Conservation (phyloP, 2,797 vertebrate species). For the Florisuga fusca region DNA sequence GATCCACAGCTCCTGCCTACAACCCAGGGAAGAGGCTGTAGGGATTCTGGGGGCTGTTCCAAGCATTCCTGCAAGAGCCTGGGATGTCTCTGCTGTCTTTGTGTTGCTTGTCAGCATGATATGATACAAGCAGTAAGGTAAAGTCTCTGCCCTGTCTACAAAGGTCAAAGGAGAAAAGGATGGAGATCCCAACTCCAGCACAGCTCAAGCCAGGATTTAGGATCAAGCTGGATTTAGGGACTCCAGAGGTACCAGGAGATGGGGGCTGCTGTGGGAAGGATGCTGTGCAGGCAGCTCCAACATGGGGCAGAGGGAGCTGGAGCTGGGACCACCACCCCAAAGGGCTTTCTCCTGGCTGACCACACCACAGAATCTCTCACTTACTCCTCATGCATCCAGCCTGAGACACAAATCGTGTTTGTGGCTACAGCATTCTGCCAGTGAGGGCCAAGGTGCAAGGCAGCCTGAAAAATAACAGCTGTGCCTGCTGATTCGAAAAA, state of each 20-base stretch:
- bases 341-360: neutral
- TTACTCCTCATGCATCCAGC: neutral
- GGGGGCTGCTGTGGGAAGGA: neutral
- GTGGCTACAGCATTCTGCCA: neutral
- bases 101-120: accelerated
- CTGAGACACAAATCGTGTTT: neutral
- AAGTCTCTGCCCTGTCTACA: neutral
- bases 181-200: neutral
- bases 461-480: neutral
- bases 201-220: too few relatives aligned
- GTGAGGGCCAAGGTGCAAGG: neutral
- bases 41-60: accelerated
- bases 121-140: neutral
- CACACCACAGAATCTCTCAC: neutral
- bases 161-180: neutral
- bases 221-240: too few relatives aligned
- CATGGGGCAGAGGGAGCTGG: neutral
- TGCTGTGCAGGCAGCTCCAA: neutral
- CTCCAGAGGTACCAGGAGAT: too few relatives aligned
- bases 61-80: accelerated
- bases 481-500: accelerated
- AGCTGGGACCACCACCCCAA: accelerated
- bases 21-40: neutral
- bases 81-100: neutral
- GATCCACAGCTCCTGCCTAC: neutral